Conservation (phyloP, 64 coral and sea anemone genomes). For the Hydrozoanthus tunicans region DNA sequence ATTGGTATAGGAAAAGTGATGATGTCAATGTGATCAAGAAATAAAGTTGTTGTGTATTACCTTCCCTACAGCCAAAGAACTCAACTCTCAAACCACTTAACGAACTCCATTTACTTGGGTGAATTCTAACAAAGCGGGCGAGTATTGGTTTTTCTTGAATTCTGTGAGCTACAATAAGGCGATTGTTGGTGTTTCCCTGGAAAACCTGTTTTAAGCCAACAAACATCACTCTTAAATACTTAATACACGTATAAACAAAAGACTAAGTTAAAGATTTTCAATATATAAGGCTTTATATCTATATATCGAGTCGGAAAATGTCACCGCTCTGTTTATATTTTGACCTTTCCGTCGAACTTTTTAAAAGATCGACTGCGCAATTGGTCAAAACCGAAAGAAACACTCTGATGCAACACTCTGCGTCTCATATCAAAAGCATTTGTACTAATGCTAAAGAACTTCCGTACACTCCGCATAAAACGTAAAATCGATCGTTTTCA, state of each 20-base stretch:
- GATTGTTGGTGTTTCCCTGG: slow-evolving; percentile 10
- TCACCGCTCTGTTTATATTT: too few relatives aligned
- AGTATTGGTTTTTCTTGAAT: not conserved
- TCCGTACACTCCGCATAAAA: too few relatives aligned
- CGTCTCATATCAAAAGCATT: too few relatives aligned
- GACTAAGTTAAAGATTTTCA: too few relatives aligned
- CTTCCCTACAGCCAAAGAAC: not conserved
- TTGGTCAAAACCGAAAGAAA: too few relatives aligned
- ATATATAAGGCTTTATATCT: too few relatives aligned
- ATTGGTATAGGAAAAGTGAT: not conserved
- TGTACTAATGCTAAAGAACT: too few relatives aligned
- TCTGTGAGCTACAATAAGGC: slow-evolving; percentile 6
- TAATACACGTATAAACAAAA: not conserved
- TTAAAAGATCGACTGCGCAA: too few relatives aligned
- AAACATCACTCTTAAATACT: not conserved
- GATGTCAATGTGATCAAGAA: not conserved
- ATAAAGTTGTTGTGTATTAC: not conserved
- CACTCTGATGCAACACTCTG: too few relatives aligned
- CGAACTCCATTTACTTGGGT: slow-evolving; percentile 16
- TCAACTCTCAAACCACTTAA: not conserved
- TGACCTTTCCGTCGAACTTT: too few relatives aligned
- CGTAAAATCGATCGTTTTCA: too few relatives aligned
- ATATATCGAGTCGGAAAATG: too few relatives aligned
- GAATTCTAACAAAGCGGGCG: slow-evolving; percentile 13
- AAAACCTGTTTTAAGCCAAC: not conserved